Evolutionary conservation across 1,140 invertebrate genomes (phyloP).

Genomic region (Caenorhabditis brenneri): DNA sequence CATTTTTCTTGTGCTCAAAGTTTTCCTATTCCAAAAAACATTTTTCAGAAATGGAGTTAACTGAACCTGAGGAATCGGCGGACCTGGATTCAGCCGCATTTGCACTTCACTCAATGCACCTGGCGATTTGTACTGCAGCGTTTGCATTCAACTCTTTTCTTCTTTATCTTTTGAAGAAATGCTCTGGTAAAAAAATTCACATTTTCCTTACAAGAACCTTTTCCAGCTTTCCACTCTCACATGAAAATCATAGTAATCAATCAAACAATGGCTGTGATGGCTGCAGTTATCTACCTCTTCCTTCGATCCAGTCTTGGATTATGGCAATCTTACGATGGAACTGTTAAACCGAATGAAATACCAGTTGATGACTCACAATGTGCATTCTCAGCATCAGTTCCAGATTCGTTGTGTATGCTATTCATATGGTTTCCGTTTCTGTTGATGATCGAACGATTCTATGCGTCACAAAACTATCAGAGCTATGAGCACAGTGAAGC

Average conservation of each 20-base stretch:
- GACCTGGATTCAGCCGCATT: not conserved
- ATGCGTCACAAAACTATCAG: constrained; percentile 9
- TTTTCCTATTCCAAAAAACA: too few relatives aligned
- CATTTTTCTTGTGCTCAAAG: too few relatives aligned
- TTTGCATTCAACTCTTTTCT: not conserved
- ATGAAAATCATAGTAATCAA: constrained; percentile 2
- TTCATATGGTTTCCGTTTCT: constrained; percentile 29
- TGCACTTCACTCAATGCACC: constrained; percentile 1
- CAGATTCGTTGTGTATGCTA: not conserved
- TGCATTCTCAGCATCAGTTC: not conserved
- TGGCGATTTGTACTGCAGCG: not conserved
- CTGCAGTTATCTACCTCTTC: not conserved
- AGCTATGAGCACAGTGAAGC: not conserved
- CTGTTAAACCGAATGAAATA: not conserved
- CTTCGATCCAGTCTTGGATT: not conserved
- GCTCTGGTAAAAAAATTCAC: not conserved
- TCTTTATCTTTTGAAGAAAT: not conserved
- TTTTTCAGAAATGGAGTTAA: not conserved
- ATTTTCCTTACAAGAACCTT: not conserved
- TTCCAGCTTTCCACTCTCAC: not conserved
- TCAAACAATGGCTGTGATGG: constrained; percentile 13
- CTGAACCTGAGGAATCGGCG: not conserved
- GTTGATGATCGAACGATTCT: not conserved
- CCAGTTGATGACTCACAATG: not conserved
- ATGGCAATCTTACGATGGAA: not conserved